Base-by-base conservation (phyloP, 1,140 invertebrate species). In the Atta texana region DNA sequence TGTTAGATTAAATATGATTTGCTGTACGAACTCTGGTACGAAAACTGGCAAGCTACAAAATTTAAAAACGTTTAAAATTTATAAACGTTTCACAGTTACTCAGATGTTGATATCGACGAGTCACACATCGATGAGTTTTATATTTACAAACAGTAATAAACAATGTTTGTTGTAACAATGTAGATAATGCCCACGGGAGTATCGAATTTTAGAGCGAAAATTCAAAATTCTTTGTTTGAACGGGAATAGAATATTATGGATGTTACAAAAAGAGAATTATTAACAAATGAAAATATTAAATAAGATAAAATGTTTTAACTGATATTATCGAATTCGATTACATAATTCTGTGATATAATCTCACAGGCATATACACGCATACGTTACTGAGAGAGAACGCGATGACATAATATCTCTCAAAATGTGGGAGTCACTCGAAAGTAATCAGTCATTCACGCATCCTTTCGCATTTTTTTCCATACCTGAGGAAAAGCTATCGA, bases 131-230 rank as follows among this genome's bases (percentile, higher is more conserved):
- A 12, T 10, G 21, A 63, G 39, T 63, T 55, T 74, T 6, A 44
- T 31, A 44, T 82, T 31, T 59, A 72, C 10, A 72, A 64, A 71
- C 3, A 44, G 24, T 5, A 72, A 59, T 21, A 16, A 34, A 82
- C 28, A 39, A 5, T 49, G 7, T 63, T 7, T 21, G n/a, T 55
- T 24, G 4, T 49, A 44, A 59, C 51, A 51, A 51, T 4, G 5
- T 2, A 51, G 14, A 10, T 8, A 72, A 82, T 44, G 21, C 5
- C 4, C 16, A 31, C 21, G 12, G 18, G 3, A 31, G 3, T 16
- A 49, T 63, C 5, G 5, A 39, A 18, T 78, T 53, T 31, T 12
- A 3, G 10, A 18, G 1, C 24, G 39, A n/a, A 31, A 31, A 51
- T 4, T 64, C 18, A 31, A 49, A 31, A 51, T 8, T 49, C n/a